Conservation (phyloP, 2,113 vertebrate species). For the Pogonocichla stellata region DNA sequence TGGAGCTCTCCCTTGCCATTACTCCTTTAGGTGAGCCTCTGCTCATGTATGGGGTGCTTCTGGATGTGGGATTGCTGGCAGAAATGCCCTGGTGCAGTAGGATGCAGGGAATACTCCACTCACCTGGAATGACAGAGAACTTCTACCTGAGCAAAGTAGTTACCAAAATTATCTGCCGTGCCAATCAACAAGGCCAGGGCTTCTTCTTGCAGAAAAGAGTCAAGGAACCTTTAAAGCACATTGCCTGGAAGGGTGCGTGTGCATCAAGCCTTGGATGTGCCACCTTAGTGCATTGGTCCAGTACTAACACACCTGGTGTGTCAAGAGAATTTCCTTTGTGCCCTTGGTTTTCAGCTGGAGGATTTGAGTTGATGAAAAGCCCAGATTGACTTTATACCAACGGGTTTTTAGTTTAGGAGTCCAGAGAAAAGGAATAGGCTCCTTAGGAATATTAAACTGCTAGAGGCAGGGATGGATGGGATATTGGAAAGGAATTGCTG, state of each 20-base stretch:
- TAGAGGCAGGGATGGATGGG: background rate
- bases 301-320: accelerated
- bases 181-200: background rate
- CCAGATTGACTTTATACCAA: background rate
- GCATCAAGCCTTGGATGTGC: background rate
- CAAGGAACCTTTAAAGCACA: background rate
- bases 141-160: background rate
- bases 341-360: background rate
- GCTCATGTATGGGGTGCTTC: accelerated
- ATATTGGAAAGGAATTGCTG: accelerated
- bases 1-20: background rate
- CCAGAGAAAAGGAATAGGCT: background rate
- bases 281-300: background rate
- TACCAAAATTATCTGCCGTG: background rate
- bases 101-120: background rate
- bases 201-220: background rate
- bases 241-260: background rate
- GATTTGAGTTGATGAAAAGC: background rate
- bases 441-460: background rate
- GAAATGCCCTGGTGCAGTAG: accelerated
- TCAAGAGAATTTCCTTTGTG: background rate
- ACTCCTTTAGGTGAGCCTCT: background rate
- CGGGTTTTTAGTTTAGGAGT: background rate
- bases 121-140: background rate
- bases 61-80: background rate